Evolutionary conservation across 2,113 vertebrate genomes (phyloP).

Genomic region (Rhegmatorhina hoffmannsi): DNA sequence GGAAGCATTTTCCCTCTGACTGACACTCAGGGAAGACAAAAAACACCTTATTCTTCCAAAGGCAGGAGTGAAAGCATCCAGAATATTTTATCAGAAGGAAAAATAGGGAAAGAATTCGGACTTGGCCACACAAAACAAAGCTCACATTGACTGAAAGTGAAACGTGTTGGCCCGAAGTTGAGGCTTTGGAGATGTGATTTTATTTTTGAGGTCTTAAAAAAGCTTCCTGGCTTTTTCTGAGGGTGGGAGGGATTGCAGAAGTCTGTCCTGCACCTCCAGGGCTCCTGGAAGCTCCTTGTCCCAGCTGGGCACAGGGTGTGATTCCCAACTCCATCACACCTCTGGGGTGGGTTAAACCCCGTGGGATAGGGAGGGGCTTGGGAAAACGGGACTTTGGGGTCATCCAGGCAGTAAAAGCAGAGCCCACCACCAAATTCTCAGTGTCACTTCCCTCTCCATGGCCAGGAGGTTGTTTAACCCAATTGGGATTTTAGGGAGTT

Average conservation of each 20-base stretch:
- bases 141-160: not conserved
- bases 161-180: not conserved
- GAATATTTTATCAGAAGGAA: conserved; percentile 47
- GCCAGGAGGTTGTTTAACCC: not conserved
- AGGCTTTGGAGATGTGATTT: not conserved
- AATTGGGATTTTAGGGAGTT: not conserved
- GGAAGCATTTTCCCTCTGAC: not conserved
- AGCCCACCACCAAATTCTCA: not conserved
- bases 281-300: not conserved
- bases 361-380: accelerated
- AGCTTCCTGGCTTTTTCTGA: not conserved
- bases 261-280: not conserved
- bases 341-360: not conserved
- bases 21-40: not conserved
- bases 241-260: not conserved
- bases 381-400: not conserved
- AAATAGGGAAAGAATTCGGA: conserved; percentile 16
- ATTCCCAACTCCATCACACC: not conserved
- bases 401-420: not conserved
- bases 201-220: not conserved
- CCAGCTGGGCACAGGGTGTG: accelerated
- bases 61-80: not conserved
- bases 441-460: accelerated
- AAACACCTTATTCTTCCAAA: conserved; percentile 13
- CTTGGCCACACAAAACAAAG: not conserved